Percentiles rank a stretch among this genome's conserved stretches.
Evolutionary conservation across 2,888 invertebrate genomes (phyloP).

Genomic region (Microctonus brassicae): DNA sequence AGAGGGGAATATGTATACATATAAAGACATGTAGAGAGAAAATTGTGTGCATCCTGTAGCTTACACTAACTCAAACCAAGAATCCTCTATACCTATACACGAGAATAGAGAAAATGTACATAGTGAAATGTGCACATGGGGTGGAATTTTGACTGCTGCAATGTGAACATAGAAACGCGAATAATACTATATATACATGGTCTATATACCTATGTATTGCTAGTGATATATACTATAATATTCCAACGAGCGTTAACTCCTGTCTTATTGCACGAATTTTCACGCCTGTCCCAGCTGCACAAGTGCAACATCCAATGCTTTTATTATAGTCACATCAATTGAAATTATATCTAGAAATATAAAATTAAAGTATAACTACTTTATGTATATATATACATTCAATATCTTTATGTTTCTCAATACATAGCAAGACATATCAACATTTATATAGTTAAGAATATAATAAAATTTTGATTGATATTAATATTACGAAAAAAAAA

Average conservation of each 20-base stretch:
- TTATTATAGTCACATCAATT: neutral
- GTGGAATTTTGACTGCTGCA: constrained; percentile 12
- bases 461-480: too few relatives aligned
- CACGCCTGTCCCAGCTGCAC: constrained; percentile 43
- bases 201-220: neutral
- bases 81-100: too few relatives aligned
- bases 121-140: neutral
- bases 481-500: too few relatives aligned
- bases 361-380: neutral
- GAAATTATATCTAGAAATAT: neutral
- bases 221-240: constrained; percentile 1
- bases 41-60: constrained; percentile 6
- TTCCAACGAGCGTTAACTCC: constrained; percentile 48
- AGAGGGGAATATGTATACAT: neutral
- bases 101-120: neutral
- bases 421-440: too few relatives aligned
- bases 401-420: too few relatives aligned
- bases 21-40: too few relatives aligned
- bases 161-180: neutral
- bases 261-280: constrained; percentile 8
- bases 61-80: constrained; percentile 39
- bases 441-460: too few relatives aligned
- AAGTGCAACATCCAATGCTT: neutral
- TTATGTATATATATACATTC: too few relatives aligned
- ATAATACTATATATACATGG: constrained; percentile 11